Conservation (phyloP, 2,797 vertebrate species). For the Sebastes reedi region DNA sequence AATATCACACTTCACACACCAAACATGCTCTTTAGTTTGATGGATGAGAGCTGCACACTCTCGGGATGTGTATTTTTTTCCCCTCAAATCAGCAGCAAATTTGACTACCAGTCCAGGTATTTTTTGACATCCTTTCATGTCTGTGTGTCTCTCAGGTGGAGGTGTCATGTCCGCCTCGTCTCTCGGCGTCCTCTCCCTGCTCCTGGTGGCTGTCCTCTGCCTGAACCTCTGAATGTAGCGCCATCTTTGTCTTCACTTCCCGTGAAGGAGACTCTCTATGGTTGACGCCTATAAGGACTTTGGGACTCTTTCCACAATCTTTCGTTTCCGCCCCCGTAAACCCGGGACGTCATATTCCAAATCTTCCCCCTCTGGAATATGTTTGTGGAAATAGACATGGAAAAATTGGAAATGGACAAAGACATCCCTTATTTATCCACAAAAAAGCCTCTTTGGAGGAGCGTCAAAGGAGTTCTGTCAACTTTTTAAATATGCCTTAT, state of each 20-base stretch:
- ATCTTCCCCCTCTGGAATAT: constrained; percentile 65
- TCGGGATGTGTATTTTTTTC: neutral
- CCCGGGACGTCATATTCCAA: constrained; percentile 65
- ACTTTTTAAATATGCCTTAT: constrained; percentile 99
- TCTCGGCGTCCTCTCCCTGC: constrained; percentile 81
- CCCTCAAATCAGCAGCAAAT: constrained; percentile 8
- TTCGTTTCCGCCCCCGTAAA: constrained; percentile 58
- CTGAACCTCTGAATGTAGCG: constrained; percentile 93
- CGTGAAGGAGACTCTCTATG: constrained; percentile 81
- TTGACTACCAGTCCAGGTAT: neutral
- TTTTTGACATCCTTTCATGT: constrained; percentile 2
- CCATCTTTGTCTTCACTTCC: constrained; percentile 78
- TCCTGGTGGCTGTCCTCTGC: constrained; percentile 83
- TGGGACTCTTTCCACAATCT: constrained; percentile 81
- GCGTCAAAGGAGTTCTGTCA: constrained; percentile 89
- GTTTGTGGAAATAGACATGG: constrained; percentile 65
- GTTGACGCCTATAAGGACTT: constrained; percentile 82
- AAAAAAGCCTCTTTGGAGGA: constrained; percentile 85
- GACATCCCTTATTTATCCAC: constrained; percentile 87
- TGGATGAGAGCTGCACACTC: constrained; percentile 20
- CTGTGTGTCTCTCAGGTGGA: constrained; percentile 80
- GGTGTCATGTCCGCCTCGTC: constrained; percentile 54
- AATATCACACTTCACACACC: constrained; percentile 37
- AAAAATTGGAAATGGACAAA: constrained; percentile 81
- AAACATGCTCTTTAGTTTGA: constrained; percentile 38